These are phyloP conservation scores for Coturnix japonica DNA, from an alignment of 2,113 vertebrate species.

Conservation along the genomic window DNA sequence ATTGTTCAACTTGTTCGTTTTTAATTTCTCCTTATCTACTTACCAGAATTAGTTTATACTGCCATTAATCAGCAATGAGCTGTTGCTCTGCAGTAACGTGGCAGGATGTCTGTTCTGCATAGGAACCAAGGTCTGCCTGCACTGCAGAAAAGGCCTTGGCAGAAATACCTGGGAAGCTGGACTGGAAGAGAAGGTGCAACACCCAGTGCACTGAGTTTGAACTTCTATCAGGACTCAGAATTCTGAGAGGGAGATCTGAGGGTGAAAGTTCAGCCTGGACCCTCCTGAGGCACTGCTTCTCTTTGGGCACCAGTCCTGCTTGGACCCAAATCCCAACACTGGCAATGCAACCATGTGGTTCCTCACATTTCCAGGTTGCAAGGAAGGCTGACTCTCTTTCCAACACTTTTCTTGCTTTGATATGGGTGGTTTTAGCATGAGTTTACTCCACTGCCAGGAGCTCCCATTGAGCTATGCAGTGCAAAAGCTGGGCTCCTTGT, in stretches of 20 bases:
- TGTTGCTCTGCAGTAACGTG: neutral
- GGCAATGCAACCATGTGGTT: neutral
- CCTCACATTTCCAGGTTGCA: neutral
- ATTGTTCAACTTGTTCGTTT: neutral
- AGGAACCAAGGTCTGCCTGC: neutral
- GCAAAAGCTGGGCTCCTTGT: fast-evolving
- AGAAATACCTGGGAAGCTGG: neutral
- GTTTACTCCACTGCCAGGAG: neutral
- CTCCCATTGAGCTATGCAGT: fast-evolving
- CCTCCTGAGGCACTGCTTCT: neutral
- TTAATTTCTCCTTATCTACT: constrained; percentile 21
- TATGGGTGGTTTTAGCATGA: neutral
- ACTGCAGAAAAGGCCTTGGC: neutral
- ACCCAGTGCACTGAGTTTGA: neutral
- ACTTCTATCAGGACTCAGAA: neutral
- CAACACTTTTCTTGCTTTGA: neutral
- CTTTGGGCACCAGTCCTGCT: fast-evolving
- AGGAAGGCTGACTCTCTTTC: neutral
- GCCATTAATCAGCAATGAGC: constrained; percentile 8
- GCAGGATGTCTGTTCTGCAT: neutral
- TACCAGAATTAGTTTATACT: constrained; percentile 17
- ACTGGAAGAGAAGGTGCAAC: neutral
- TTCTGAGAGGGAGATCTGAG: neutral
- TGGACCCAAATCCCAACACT: fast-evolving
- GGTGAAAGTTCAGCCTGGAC: neutral